Base-by-base conservation (phyloP, 2,888 invertebrate species). In the Heliconius sara region DNA sequence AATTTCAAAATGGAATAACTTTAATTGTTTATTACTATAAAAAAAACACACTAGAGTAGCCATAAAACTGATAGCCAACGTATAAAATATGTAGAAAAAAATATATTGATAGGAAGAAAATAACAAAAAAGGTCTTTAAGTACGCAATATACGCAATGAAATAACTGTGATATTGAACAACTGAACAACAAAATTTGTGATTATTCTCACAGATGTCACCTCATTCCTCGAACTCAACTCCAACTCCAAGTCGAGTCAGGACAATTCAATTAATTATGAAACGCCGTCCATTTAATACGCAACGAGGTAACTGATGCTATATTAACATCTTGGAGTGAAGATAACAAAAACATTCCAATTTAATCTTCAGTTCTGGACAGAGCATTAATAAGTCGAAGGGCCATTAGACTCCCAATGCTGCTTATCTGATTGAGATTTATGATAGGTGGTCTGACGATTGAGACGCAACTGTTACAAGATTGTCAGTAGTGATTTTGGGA, bases 371-470 rank as follows among this genome's bases (percentile, higher is more conserved):
- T 68, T 80, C 79, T 78, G 71, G 79, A 82, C 83, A 82, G 79
- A 81, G 87, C 91, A 91, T 92, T 92, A 92, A 93, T 94, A 93
- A 89, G 91, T 92, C 89, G 89, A 89, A 87, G 88, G 85, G 85
- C 91, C 92, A 93, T 94, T 94, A 93, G 91, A 92, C 90, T 89
- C 89, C 89, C 92, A 93, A 91, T 91, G 93, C 91, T 91, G 89
- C 89, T 92, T 92, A 94, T 94, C 93, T 92, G 94, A 94, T 94
- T 87, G 85, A 93, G 94, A 94, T 94, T 91, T 93, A 92, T 93
- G 94, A 94, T 94, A 93, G 92, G 89, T 89, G 88, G 87, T 85
- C 83, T 81, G 86, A 82, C 83, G 92, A 93, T 93, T 92, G 93
- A 93, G 93, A 91, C 90, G 90, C 91, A 87, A 82, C 79, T 79